Evolutionary conservation across 2,797 vertebrate genomes (phyloP).

Genomic region (Aldrovandia affinis): DNA sequence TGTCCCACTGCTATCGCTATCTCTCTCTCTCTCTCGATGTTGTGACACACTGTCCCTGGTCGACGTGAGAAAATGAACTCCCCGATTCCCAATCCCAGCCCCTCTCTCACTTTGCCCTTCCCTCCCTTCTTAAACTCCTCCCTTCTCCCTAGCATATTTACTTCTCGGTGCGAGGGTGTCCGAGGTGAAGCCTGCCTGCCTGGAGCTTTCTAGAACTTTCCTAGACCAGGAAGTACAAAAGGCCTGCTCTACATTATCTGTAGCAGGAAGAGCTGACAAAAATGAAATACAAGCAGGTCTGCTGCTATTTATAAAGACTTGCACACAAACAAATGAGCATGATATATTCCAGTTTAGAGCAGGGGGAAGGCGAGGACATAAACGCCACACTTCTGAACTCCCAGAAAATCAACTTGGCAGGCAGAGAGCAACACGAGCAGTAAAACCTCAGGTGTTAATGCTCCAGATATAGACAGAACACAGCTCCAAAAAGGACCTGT

Average conservation of each 20-base stretch:
- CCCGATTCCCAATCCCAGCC: neutral
- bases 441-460: neutral
- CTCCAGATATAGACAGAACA: neutral
- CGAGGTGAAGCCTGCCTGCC: neutral
- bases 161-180: neutral
- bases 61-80: neutral
- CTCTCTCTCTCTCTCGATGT: neutral
- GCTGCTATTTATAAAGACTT: neutral
- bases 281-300: neutral
- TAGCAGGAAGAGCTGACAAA: neutral
- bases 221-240: constrained; percentile 9
- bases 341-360: neutral
- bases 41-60: neutral
- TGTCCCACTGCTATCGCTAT: neutral
- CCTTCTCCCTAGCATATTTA: neutral
- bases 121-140: neutral
- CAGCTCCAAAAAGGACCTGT: neutral
- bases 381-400: neutral
- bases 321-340: no score
- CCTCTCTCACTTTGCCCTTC: neutral
- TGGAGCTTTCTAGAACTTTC: constrained; percentile 11
- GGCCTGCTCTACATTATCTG: neutral
- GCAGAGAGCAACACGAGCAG: neutral
- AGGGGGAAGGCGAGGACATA: neutral
- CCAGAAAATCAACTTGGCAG: neutral